These are phyloP conservation scores for Neoniphon sammara DNA, from an alignment of 2,797 vertebrate genomes.

Conservation along the genomic window DNA sequence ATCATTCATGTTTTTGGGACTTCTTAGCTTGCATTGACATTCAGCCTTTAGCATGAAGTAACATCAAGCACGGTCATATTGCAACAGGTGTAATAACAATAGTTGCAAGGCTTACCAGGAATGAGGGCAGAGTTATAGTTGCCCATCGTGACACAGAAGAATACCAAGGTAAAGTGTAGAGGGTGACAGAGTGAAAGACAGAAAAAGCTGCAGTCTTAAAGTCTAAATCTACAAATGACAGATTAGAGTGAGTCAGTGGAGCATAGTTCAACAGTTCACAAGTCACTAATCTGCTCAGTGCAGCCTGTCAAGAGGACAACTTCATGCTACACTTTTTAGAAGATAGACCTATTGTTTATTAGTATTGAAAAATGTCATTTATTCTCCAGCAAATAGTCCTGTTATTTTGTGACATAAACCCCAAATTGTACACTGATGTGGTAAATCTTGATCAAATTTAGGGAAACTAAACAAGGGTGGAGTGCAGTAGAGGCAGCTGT, in stretches of 20 bases:
- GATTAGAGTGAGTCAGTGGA: slow-evolving; percentile 62
- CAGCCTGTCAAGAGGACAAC: neutral
- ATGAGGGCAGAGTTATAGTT: slow-evolving; percentile 79
- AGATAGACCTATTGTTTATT: neutral
- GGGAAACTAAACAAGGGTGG: slow-evolving; percentile 13
- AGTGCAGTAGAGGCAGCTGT: slow-evolving; percentile 43
- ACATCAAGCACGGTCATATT: slow-evolving; percentile 21
- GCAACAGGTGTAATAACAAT: slow-evolving; percentile 27
- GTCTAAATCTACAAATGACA: slow-evolving; percentile 77
- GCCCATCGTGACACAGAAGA: slow-evolving; percentile 78
- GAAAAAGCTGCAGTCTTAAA: slow-evolving; percentile 66
- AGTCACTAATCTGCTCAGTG: slow-evolving; percentile 9
- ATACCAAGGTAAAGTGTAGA: slow-evolving; percentile 78
- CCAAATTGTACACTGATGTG: neutral
- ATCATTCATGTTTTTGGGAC: slow-evolving; percentile 1
- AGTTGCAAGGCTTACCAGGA: slow-evolving; percentile 73
- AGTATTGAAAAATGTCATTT: neutral
- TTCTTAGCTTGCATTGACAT: slow-evolving; percentile 9
- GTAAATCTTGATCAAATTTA: neutral
- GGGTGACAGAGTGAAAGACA: slow-evolving; percentile 71
- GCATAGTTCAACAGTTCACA: slow-evolving; percentile 25
- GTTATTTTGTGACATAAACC: neutral
- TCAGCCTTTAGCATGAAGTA: slow-evolving; percentile 29
- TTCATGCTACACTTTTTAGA: neutral
- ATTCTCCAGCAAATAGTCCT: neutral